Evolutionary conservation across 2,797 vertebrate species (phyloP).

Genomic region (Paedocypris micromegethes): DNA sequence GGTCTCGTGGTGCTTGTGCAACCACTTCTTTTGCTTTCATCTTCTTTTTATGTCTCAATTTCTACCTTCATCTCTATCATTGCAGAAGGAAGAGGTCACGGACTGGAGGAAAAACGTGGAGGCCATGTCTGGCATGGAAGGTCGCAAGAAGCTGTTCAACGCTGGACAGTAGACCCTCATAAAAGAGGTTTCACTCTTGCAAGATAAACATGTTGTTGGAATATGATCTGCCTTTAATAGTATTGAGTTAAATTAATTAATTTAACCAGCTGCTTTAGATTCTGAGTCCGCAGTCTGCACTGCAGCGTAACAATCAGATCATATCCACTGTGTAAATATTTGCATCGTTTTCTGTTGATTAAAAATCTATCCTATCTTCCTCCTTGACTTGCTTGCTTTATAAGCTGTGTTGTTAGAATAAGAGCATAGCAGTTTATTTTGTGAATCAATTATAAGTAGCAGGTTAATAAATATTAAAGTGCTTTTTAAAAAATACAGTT

Average conservation of each 20-base stretch:
- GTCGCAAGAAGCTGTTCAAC: constrained; percentile 56
- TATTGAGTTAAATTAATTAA: constrained; percentile 23
- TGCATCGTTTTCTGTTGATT: constrained; percentile 38
- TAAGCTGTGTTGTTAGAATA: no score
- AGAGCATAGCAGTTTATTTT: no score
- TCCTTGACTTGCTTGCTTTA: no score
- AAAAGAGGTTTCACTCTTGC: not conserved
- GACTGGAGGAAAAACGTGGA: constrained; percentile 62
- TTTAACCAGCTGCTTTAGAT: not conserved
- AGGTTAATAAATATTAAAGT: no score
- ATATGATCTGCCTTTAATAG: constrained; percentile 7
- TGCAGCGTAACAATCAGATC: constrained; percentile 4
- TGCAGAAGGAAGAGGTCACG: constrained; percentile 56
- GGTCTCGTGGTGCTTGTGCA: not conserved
- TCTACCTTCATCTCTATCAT: constrained; percentile 12
- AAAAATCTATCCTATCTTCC: not conserved
- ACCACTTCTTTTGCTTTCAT: constrained; percentile 31
- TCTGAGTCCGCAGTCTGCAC: no score
- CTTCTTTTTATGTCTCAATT: constrained; percentile 25
- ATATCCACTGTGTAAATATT: constrained; percentile 48
- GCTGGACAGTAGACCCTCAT: constrained; percentile 33
- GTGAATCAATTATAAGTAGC: no score
- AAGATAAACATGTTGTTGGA: not conserved
- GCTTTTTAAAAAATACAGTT: no score
- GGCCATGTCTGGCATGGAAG: constrained; percentile 58